Base-by-base conservation (phyloP, 1,140 invertebrate species). In the Drosophila obscura region DNA sequence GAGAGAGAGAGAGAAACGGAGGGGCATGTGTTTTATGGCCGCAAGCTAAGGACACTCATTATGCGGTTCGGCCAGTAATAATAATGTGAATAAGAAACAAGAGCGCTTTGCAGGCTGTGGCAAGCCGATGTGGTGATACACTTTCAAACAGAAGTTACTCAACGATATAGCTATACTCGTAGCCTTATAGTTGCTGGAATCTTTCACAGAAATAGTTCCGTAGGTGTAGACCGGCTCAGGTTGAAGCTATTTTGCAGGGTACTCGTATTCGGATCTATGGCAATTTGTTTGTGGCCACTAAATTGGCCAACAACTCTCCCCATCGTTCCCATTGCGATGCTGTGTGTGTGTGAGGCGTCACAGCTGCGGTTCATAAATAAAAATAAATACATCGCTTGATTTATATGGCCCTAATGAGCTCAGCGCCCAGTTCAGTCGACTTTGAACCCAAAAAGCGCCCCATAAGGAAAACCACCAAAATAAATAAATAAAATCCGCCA, bases 361-460 rank as follows among this genome's bases (percentile, higher is more conserved):
- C 83, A 88, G 82, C 82, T 87, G 78, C 75, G 82, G 63, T 73
- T 78, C 76, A 75, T 73, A 85, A 87, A 87, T 87, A 77, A 77
- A 85, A 84, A 84, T 68, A 82, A 87, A 81, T 77, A 78, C 69
- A 85, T 77, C 65, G 62, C 74, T 78, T 82, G 78, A 87, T 87
- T 87, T 82, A 77, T 79, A 71, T 73, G 57, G 50, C 74, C 75
- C 83, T 88, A 87, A 87, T 87, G 82, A 87, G 83, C 74, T 78
- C 62, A 66, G 61, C 16, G 65, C 59, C 63, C 49, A 73, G 51
- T 66, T 55, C 59, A 63, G 43, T 44, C 67, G 67, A 71, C 67
- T 71, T 71, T 71, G 63, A 66, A 44, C 46, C 35, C 11, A 22
- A 51, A 60, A 64, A 68, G 59, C 46, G 44, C 43, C 44, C 49